Evolutionary conservation across 2,113 vertebrate species (phyloP), one percentile per base, ranked within the genome.

Genomic region (Daboia siamensis): DNA sequence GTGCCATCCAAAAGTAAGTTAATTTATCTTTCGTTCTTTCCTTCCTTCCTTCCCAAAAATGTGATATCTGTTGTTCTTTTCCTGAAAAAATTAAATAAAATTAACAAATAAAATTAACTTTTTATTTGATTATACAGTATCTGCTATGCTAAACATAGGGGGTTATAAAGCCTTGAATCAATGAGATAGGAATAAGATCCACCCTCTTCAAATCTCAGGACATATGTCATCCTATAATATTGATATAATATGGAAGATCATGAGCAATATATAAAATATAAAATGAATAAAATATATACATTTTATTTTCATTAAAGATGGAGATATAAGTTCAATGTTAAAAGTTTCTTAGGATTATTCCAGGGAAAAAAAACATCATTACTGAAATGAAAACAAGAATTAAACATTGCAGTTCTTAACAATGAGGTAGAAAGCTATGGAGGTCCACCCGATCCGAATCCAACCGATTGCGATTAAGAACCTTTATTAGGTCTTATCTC

Each of bases 1-100:
- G 98, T 98, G 90, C 98, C 98, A 93, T 99, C 98, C 88, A 99
- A 98, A 98, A 98, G 98, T 99, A 98, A 98, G 98, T 94, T 91
- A 55, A 52, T 89, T 90, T 90, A 7, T 21, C 3, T n/a, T 89
- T 74, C 56, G 1, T 91, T 61, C 46, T 33, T 51, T 51, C 46
- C 10, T 51, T 69, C 29, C 64, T 69, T 74, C 64, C n/a, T 80
- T 39, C 17, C 3, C 7, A 1, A 44, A 80, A 80, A 44, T 21
- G 15, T 33, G 15, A 20, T 33, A 39, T 21, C 33, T 80, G 33
- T 23, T 80, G 33, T 44, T 80, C 33, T 80, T 44, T 80, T 44
- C 7, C 6, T 44, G 74, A 51, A 51, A 51, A 51, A 51, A 51
- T 51, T 9, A 51, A 51, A 51, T 51, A 51, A 51, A 51, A 51